Conservation (phyloP, 2,888 invertebrate species). For the Himalopsyche tibetana region DNA sequence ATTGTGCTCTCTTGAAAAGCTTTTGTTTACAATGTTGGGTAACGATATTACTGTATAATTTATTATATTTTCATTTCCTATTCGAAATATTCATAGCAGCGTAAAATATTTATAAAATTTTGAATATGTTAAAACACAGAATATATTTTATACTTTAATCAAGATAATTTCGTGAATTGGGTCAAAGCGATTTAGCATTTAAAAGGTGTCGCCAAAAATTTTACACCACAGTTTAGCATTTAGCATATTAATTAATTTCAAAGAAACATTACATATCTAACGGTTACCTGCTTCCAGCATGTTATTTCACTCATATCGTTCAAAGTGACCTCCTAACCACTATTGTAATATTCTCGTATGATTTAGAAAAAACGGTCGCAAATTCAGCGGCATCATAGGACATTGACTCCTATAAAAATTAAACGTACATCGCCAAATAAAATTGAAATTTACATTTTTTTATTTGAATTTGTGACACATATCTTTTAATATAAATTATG, state of each 20-base stretch:
- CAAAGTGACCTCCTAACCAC: not conserved
- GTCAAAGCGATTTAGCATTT: too few species aligned
- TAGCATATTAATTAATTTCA: not conserved
- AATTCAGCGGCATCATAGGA: conserved; percentile 3
- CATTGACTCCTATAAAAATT: conserved; percentile 1
- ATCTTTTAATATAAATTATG: not conserved
- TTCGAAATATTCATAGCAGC: too few species aligned
- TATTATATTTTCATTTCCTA: too few species aligned
- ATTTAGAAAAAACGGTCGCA: not conserved
- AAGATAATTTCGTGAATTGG: too few species aligned
- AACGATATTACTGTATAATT: too few species aligned
- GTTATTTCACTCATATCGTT: not conserved
- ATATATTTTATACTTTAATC: too few species aligned
- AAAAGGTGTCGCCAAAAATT: not conserved
- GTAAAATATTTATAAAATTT: too few species aligned
- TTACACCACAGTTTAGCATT: not conserved
- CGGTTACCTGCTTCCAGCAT: not conserved
- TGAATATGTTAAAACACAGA: too few species aligned
- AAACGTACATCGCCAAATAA: not conserved
- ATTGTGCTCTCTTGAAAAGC: too few species aligned
- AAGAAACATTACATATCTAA: not conserved
- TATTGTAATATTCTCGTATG: not conserved
- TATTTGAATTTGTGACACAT: not conserved
- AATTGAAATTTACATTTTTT: not conserved
- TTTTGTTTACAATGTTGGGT: too few species aligned